Conservation (phyloP, 1,140 invertebrate genomes). For the Chelonus insularis region DNA sequence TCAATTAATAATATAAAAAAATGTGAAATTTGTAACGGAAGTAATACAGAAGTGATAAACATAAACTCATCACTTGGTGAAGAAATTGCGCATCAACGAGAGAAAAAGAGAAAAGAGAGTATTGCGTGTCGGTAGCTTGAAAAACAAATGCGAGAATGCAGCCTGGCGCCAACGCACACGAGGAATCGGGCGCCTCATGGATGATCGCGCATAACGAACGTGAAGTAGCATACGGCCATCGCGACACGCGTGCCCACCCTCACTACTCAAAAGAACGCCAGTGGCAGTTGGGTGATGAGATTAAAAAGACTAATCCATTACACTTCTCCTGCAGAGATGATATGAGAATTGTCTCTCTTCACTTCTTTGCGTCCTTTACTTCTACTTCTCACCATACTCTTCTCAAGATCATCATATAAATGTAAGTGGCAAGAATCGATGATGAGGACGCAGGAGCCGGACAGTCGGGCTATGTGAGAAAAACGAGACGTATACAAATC, state of each 20-base stretch:
- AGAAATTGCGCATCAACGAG: neutral
- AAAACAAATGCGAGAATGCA: conserved; percentile 56
- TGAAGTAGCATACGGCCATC: conserved; percentile 6
- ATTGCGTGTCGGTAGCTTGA: neutral
- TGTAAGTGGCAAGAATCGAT: no score
- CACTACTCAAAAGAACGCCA: neutral
- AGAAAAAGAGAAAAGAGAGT: neutral
- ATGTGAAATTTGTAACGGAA: neutral
- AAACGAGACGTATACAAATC: no score
- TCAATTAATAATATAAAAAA: no score
- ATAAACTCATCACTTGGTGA: neutral
- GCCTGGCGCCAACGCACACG: conserved; percentile 55
- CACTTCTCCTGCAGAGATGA: no score
- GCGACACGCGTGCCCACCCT: conserved; percentile 5
- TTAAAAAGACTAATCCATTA: no score
- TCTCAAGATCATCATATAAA: no score
- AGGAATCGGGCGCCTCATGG: conserved; percentile 37
- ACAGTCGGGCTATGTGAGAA: no score
- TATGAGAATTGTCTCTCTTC: no score
- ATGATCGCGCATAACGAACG: conserved; percentile 33
- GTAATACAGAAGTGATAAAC: neutral
- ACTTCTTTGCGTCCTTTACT: no score
- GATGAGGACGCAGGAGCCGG: no score
- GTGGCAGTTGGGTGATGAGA: no score
- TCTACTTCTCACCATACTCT: no score